Base-by-base conservation (phyloP, 2,797 vertebrate species). In the Bucorvus abyssinicus region DNA sequence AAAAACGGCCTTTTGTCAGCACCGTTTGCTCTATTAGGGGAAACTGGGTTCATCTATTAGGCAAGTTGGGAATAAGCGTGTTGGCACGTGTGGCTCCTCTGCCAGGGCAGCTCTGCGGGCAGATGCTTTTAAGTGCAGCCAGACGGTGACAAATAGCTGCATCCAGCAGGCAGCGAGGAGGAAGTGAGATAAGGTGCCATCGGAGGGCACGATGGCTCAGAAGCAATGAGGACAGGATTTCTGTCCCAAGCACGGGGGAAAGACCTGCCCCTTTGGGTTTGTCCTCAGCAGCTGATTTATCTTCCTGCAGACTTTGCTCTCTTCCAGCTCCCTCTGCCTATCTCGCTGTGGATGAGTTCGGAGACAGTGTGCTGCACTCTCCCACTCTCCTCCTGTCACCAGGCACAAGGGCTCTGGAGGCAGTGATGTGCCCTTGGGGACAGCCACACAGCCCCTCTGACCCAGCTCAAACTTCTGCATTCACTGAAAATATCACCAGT, bases 181-280 rank as follows among this genome's bases (percentile, higher is more conserved):
- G 79, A 97, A 95, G 73, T 0, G 2, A 95, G 96, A 95, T 84
- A 93, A 96, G 92, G 80, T 95, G 88, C 88, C 77, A 90, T 63
- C 1, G 4, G 59, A 89, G 70, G 87, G 64, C 76, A 89, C 76
- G 92, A 71, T 32, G 71, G 84, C 73, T 95, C 82, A 71, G 61
- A 61, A 0, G 4, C 52, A 60, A 34, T 0, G 19, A 91, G 36
- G 61, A 71, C 82, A 83, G 89, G 76, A 92, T 86, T 95, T 91
- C 87, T 93, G 65, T 69, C 74, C 74, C 69, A 71, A 89, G 57
- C 0, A 1, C 6, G 20, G 56, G 88, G 92, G 42, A 89, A 91
- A 83, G 79, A 87, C 30, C 24, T 92, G 76, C 65, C 71, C 34
- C 53, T 95, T 84, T 87, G 20, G 86, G 45, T 89, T 92, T 84